Evolutionary conservation across 2,113 vertebrate species (phyloP), one percentile per base, ranked within the genome.

Genomic region (Ptilonorhynchus violaceus): DNA sequence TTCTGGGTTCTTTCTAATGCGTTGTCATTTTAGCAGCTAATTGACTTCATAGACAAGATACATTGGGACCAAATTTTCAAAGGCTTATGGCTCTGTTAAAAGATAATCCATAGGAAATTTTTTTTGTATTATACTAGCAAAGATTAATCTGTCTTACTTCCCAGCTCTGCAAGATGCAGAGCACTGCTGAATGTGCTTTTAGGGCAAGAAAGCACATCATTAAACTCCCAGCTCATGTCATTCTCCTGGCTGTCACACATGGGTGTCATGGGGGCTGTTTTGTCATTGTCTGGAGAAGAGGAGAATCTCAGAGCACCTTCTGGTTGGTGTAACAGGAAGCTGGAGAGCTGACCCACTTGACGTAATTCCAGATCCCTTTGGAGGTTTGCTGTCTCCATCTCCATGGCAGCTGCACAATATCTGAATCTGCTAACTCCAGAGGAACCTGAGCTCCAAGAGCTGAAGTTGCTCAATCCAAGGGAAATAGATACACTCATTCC

Each of bases 11-110:
- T 94, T 93, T 89, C 79, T 86, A 87, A 78, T 55, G 20, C 1
- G 15, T 90, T 96, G 77, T 87, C 83, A 59, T 94, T 95, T 93
- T 79, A 91, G 93, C 59, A 96, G 80, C 92, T 93, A 91, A 96
- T 93, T 90, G 92, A 92, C 88, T 95, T 92, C 74, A 50, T 52
- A 93, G 85, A 46, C 73, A 74, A 95, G 88, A 89, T 78, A 92
- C 6, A 1, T 44, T 78, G 76, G 79, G 79, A 88, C 85, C 76
- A 95, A 70, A 55, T 87, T 96, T 91, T 95, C 92, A 92, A 96
- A 95, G 90, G 75, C 63, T 96, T 66, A 9, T 59, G 47, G 16
- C 49, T 90, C 85, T 73, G 46, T 52, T 60, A 46, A 81, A 94
- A 89, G 76, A 84, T 84, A 86, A 92, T 74, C 72, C 64, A 53